phyloP scores from a whole-genome alignment of 2,113 vertebrate species.

The Holacanthus passer region DNA sequence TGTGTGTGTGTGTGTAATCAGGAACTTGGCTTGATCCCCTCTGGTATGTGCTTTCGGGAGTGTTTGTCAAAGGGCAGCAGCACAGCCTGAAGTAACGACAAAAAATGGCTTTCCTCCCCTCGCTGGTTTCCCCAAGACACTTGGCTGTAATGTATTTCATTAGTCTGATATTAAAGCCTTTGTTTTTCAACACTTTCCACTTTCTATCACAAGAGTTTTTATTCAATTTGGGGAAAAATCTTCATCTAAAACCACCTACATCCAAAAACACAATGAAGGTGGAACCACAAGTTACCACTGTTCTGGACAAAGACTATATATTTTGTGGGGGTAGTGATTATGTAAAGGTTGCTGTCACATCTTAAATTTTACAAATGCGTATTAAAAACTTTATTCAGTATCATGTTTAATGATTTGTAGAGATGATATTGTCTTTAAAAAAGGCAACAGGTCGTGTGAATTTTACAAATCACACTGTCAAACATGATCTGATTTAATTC shows the following conservation, averaged over 20 bases:
- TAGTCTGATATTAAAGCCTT: slow-evolving; percentile 11
- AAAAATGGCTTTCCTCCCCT: slow-evolving; percentile 40
- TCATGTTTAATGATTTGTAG: background rate
- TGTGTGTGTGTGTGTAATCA: slow-evolving; percentile 68
- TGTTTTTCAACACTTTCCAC: background rate
- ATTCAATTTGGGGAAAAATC: background rate
- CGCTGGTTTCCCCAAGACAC: background rate
- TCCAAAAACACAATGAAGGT: background rate
- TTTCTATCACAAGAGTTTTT: background rate
- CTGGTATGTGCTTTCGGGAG: slow-evolving; percentile 80
- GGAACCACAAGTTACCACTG: background rate
- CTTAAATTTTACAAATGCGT: background rate
- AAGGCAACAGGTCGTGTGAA: slow-evolving; percentile 8
- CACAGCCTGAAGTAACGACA: slow-evolving; percentile 68
- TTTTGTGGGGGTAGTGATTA: background rate
- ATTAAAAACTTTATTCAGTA: background rate
- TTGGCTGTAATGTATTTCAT: slow-evolving; percentile 3
- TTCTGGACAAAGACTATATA: background rate
- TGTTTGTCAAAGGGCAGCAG: slow-evolving; percentile 81
- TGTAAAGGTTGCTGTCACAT: background rate
- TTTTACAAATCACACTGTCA: slow-evolving; percentile 24
- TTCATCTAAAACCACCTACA: background rate
- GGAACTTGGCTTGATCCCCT: slow-evolving; percentile 79
- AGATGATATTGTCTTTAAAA: slow-evolving; percentile 1
- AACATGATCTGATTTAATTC: slow-evolving; percentile 40